These are phyloP conservation scores for Xyrauchen texanus DNA, from an alignment of 2,113 vertebrate genomes.

Conservation along the genomic window DNA sequence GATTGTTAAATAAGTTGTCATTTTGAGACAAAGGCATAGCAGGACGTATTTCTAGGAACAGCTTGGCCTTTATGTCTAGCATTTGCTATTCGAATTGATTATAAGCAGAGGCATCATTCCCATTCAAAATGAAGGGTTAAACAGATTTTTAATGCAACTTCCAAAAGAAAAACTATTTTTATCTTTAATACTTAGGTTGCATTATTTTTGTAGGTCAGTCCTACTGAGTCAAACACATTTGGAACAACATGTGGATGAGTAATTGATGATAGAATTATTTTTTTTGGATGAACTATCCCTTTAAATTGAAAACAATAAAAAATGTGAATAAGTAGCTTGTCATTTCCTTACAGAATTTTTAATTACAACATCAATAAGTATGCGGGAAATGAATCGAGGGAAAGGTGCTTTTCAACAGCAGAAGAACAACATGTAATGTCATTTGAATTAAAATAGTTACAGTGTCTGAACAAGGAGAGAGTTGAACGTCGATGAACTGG, in stretches of 20 bases:
- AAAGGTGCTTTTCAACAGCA: constrained; percentile 1
- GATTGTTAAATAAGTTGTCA: background rate
- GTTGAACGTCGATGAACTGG: constrained; percentile 20
- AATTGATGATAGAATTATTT: no score
- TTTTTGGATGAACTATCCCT: no score
- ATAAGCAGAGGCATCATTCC: background rate
- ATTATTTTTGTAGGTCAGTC: no score
- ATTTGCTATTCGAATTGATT: background rate
- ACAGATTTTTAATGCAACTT: no score
- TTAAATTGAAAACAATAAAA: background rate
- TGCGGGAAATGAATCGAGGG: constrained; percentile 20
- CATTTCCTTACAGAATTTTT: background rate
- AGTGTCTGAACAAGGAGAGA: constrained; percentile 26
- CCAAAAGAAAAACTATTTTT: no score
- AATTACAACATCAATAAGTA: constrained; percentile 34
- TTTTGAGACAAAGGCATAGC: background rate
- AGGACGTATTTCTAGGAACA: background rate
- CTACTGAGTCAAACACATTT: no score
- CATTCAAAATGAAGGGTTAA: no score
- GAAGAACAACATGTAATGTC: constrained; percentile 38
- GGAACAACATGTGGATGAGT: no score
- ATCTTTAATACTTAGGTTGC: no score
- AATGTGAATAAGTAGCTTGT: constrained; percentile 4
- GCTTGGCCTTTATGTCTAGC: constrained; percentile 3
- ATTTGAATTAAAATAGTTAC: constrained; percentile 28